These are phyloP conservation scores for Turritopsis dohrnii DNA, from an alignment of 30 jellyfish, hydroid and myxozoan species.

Conservation along the genomic window DNA sequence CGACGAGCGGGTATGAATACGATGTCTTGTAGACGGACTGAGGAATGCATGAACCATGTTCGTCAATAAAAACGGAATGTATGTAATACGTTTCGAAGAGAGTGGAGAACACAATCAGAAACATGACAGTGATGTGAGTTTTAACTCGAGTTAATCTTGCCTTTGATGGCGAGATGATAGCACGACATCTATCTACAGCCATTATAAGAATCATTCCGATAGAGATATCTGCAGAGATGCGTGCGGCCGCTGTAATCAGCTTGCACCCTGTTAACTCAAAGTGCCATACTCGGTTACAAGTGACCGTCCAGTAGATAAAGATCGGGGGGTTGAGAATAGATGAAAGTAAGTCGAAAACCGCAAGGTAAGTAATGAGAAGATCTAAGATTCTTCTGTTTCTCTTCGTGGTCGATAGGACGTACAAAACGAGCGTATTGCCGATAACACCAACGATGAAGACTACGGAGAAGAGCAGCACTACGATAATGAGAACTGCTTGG, in stretches of 20 bases:
- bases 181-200: conserved; percentile 77
- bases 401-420: conserved; percentile 29
- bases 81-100: conserved; percentile 40
- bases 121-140: conserved; percentile 30
- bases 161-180: conserved; percentile 70
- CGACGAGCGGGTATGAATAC: conserved; percentile 48
- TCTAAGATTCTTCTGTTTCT: conserved; percentile 51
- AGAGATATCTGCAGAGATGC: conserved; percentile 55
- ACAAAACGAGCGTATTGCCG: conserved; percentile 62
- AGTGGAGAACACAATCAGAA: conserved; percentile 24
- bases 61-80: conserved; percentile 13
- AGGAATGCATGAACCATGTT: conserved; percentile 22
- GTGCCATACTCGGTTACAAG: conserved; percentile 53
- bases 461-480: conserved; percentile 15
- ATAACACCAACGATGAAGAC: conserved; percentile 49
- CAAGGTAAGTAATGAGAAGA: conserved; percentile 47
- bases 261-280: conserved; percentile 71
- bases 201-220: conserved; percentile 56
- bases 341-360: conserved; percentile 51
- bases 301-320: conserved; percentile 49
- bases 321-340: conserved; percentile 59
- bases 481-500: not conserved
- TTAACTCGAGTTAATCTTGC: conserved; percentile 28
- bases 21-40: conserved; percentile 13
- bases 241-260: conserved; percentile 46